Conservation (phyloP, 2,113 vertebrate genomes). For the Rhynchomys soricoides region DNA sequence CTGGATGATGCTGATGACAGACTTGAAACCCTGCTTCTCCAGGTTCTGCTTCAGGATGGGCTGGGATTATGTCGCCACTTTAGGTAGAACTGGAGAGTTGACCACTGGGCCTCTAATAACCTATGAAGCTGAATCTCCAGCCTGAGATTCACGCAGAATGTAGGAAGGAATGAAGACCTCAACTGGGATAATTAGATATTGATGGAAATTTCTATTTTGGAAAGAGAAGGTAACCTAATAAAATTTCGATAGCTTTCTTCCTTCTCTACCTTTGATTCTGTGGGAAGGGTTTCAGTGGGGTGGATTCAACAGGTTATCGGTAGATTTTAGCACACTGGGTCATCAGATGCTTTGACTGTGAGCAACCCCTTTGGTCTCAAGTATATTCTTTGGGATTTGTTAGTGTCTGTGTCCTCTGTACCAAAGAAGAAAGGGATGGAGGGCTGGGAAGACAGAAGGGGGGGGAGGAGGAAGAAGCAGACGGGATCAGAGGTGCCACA, state of each 20-base stretch:
- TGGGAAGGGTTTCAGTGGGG: background rate
- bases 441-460: background rate
- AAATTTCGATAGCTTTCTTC: background rate
- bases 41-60: no score
- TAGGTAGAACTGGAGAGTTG: background rate
- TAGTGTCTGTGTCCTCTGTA: background rate
- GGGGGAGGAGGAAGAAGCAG: background rate
- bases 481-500: background rate
- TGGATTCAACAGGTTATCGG: background rate
- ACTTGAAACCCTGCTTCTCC: background rate
- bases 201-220: conserved; percentile 32
- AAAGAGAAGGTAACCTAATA: background rate
- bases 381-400: background rate
- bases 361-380: background rate
- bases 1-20: background rate
- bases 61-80: background rate
- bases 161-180: background rate
- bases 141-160: background rate
- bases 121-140: background rate
- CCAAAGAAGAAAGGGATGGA: background rate
- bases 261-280: background rate
- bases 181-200: background rate
- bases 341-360: background rate
- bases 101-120: background rate
- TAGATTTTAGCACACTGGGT: background rate